Evolutionary conservation across 2,113 vertebrate species (phyloP).

Genomic region (Xerus inauris): DNA sequence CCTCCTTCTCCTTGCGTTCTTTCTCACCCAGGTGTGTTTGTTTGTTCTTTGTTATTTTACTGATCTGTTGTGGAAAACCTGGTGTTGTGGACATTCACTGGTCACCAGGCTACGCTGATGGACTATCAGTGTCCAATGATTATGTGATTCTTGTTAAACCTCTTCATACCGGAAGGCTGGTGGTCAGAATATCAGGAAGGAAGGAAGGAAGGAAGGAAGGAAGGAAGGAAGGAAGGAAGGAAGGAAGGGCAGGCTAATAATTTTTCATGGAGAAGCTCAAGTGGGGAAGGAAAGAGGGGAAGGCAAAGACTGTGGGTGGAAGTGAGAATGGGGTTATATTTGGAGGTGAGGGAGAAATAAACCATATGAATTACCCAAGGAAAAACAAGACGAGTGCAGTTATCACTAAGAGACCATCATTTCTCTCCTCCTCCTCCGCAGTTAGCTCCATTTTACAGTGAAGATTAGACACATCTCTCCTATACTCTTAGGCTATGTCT

Average conservation of each 20-base stretch:
- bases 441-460: neutral
- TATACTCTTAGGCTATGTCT: neutral
- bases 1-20: neutral
- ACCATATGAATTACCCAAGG: neutral
- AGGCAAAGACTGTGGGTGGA: neutral
- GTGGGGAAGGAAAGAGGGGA: neutral
- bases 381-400: neutral
- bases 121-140: neutral
- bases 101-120: neutral
- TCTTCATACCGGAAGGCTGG: neutral
- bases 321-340: too few species aligned
- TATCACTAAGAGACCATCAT: neutral
- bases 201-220: too few species aligned
- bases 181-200: neutral
- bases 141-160: neutral
- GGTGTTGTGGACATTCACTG: neutral
- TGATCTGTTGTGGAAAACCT: neutral
- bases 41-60: neutral
- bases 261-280: neutral
- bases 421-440: neutral
- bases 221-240: neutral
- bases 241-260: neutral
- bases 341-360: accelerated
- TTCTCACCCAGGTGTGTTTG: neutral
- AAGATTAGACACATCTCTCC: neutral